Conservation (phyloP, 2,797 vertebrate species). For the Setipinna tenuifilis region DNA sequence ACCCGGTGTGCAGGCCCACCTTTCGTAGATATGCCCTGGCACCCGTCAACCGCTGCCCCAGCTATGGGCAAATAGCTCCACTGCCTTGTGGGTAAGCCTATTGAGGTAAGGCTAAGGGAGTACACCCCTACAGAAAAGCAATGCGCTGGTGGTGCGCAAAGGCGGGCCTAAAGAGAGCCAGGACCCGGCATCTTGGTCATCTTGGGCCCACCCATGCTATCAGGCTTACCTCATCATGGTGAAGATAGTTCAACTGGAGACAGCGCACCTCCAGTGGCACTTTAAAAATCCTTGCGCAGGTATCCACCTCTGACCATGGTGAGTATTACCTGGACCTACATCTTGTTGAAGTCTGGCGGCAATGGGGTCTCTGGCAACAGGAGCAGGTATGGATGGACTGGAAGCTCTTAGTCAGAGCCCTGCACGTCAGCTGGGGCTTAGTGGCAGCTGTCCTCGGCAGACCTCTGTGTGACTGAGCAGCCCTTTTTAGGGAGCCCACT, state of each 20-base stretch:
- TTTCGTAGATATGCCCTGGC: no score
- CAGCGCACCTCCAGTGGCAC: neutral
- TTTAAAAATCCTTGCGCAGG: no score
- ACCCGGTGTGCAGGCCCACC: no score
- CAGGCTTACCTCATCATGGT: neutral
- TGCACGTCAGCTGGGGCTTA: conserved; percentile 13
- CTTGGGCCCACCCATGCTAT: neutral
- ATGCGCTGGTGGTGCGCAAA: neutral
- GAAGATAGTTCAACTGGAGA: conserved; percentile 11
- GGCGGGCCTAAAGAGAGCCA: neutral
- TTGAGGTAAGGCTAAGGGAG: conserved; percentile 26
- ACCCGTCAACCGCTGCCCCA: no score
- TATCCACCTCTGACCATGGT: no score
- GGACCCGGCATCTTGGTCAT: no score
- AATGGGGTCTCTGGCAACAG: no score
- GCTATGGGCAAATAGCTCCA: no score
- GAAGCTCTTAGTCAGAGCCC: conserved; percentile 29
- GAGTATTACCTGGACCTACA: no score
- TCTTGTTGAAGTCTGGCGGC: no score
- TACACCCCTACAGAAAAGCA: neutral
- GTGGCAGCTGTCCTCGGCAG: conserved; percentile 32
- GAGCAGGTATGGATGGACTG: conserved; percentile 34
- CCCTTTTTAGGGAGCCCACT: conserved; percentile 9
- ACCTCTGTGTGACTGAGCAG: conserved; percentile 23
- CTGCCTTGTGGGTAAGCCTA: no score